A percentile compares a stretch with the other conserved stretches of the same genome.
Evolutionary conservation across 2,113 vertebrate genomes (phyloP).

Genomic region (Ranitomeya variabilis): DNA sequence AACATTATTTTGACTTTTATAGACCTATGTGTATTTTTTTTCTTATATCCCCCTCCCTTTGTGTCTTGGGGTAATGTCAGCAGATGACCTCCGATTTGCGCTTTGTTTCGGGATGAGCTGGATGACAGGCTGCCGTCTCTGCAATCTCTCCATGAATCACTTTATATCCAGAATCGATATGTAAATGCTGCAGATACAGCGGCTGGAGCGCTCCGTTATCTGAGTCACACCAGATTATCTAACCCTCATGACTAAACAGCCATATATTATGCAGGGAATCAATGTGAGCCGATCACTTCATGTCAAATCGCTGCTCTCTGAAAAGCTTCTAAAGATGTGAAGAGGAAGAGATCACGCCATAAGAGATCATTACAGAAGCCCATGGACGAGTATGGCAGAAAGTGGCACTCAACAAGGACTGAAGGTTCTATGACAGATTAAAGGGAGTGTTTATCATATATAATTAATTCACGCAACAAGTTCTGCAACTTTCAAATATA

Average conservation of each 20-base stretch:
- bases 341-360: not conserved
- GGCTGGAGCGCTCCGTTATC: not conserved
- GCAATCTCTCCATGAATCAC: not conserved
- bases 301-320: not conserved
- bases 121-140: not conserved
- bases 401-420: not conserved
- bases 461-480: too few species aligned
- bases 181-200: not conserved
- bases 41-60: not conserved
- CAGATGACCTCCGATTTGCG: not conserved
- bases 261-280: conserved; percentile 15
- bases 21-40: not conserved
- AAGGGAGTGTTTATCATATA: too few species aligned
- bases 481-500: too few species aligned
- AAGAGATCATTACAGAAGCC: not conserved
- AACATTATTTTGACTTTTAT: too few species aligned
- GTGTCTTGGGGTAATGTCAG: not conserved
- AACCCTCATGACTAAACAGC: conserved; percentile 17
- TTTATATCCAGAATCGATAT: conserved; percentile 8
- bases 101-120: not conserved
- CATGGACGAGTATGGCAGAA: not conserved
- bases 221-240: conserved; percentile 15
- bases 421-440: too few species aligned
- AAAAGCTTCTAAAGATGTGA: not conserved
- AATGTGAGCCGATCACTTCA: not conserved